These are phyloP conservation scores for Basileuterus tristriatus DNA, from an alignment of 2,797 vertebrate genomes.

Conservation along the genomic window DNA sequence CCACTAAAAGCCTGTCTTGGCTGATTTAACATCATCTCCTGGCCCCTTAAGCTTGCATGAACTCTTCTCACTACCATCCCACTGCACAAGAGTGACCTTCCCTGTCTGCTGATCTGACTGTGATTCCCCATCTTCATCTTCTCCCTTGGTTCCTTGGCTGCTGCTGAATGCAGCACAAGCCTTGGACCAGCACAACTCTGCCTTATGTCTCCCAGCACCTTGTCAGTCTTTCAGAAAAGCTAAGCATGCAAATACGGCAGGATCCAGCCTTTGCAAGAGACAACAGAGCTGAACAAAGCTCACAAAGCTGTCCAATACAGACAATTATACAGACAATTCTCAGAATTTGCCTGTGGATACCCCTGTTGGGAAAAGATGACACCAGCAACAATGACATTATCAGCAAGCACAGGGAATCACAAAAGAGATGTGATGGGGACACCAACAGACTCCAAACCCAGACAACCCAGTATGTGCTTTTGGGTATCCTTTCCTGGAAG, in stretches of 20 bases:
- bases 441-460: neutral
- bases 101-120: neutral
- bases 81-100: neutral
- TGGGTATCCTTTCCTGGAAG: neutral
- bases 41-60: neutral
- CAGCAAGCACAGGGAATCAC: neutral
- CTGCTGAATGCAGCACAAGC: neutral
- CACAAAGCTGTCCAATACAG: neutral
- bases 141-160: neutral
- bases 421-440: neutral
- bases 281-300: neutral
- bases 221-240: fast-evolving
- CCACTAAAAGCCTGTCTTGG: neutral
- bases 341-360: neutral
- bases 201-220: neutral
- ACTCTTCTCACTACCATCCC: neutral
- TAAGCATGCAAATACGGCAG: neutral
- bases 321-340: neutral
- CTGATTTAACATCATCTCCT: neutral
- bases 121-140: neutral
- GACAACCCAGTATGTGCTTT: neutral
- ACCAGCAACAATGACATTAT: neutral
- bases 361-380: neutral
- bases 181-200: neutral
- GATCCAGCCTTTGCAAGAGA: neutral